Evolutionary conservation across 1,140 invertebrate genomes (phyloP).

Genomic region (Anoplolepis gracilipes): DNA sequence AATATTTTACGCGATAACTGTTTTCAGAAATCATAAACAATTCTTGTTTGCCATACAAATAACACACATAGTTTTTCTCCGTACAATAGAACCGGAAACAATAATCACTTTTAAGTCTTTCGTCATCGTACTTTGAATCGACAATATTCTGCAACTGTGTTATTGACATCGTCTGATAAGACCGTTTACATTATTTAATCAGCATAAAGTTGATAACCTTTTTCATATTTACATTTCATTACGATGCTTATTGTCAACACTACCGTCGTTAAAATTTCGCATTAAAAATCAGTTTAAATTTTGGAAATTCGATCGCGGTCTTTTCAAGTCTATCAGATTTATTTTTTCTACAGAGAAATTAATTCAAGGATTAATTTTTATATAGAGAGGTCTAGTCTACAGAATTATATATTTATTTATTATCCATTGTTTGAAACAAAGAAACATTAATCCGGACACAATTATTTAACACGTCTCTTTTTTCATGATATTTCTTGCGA

Average conservation of each 20-base stretch:
- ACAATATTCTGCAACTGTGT: constrained; percentile 12
- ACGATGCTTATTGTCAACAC: not conserved
- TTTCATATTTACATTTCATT: constrained; percentile 6
- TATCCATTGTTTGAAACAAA: not conserved
- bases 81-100: constrained; percentile 11
- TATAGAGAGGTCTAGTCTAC: too few species aligned
- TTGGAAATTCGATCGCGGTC: not conserved
- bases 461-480: not conserved
- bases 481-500: constrained; percentile 3
- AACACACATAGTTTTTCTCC: not conserved
- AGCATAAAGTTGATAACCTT: constrained; percentile 40
- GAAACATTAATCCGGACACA: not conserved
- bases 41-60: not conserved
- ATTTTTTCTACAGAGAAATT: too few species aligned
- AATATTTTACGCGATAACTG: not conserved
- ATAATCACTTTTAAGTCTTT: not conserved
- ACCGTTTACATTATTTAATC: constrained; percentile 62
- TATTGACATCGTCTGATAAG: constrained; percentile 24
- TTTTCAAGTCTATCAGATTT: not conserved
- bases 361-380: too few species aligned
- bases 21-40: constrained; percentile 4
- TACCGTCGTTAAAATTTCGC: not conserved
- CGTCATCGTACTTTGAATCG: not conserved
- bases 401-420: not conserved
- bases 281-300: not conserved